Conservation (phyloP, 2,797 vertebrate species). For the Crax fasciolata region DNA sequence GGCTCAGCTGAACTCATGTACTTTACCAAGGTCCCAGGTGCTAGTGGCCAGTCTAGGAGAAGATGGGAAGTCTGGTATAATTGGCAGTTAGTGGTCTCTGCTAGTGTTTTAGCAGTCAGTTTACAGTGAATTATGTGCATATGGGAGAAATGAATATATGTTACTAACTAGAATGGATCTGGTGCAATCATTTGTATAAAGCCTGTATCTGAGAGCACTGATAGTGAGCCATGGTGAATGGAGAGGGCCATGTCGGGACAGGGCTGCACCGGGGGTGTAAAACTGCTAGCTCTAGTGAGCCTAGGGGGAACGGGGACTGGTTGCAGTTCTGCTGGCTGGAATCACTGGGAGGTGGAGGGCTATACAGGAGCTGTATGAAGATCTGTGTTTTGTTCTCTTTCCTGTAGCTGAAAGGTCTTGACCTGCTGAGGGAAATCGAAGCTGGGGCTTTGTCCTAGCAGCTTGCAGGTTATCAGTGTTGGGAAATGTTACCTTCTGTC, state of each 20-base stretch:
- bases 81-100: not conserved
- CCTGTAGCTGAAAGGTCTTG: not conserved
- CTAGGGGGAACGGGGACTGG: not conserved
- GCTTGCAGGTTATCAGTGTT: not conserved
- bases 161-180: not conserved
- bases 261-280: not conserved
- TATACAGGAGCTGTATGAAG: not conserved
- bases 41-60: not conserved
- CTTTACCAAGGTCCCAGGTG: not conserved
- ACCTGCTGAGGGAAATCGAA: not conserved
- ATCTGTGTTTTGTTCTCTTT: not conserved
- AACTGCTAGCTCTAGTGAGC: not conserved
- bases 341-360: not conserved
- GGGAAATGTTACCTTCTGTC: not conserved
- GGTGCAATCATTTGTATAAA: not conserved
- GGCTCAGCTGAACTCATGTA: not conserved
- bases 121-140: not conserved
- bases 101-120: not conserved
- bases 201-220: rapidly evolving
- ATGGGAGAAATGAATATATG: not conserved
- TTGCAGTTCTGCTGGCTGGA: not conserved
- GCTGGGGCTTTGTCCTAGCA: not conserved
- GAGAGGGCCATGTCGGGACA: rapidly evolving
- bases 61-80: not conserved
- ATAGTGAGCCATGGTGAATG: not conserved